Evolutionary conservation across 1,140 invertebrate genomes (phyloP), one percentile per base, ranked within the genome.

Genomic region (Drosophila yakuba): DNA sequence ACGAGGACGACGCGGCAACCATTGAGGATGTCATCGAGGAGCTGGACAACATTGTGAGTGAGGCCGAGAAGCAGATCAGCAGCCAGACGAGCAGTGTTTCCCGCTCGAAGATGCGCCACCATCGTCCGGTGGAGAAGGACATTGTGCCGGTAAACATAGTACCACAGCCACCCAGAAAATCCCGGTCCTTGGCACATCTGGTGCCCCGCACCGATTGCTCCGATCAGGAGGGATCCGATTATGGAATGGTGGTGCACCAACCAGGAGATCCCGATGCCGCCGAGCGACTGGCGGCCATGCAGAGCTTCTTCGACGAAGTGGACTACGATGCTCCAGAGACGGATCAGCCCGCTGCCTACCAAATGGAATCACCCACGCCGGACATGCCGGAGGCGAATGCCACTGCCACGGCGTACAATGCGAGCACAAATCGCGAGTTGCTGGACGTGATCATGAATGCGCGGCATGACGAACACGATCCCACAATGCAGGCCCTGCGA

Each of bases 1-100:
- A 71, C 5, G 77, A 86, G 12, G 96, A 96, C 77, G 96, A 97
- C 93, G 96, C 96, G 0, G 96, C 96, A 0, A 97, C 96, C 14
- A 97, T 97, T 52, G 97, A 97, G 74, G 96, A 97, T 93, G 96
- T 97, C 0, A 97, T 97, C 80, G 96, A 97, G 91, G 96, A 97
- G 88, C 91, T 97, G 32, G 94, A 96, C 74, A 97, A 97, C 75
- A 97, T 97, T 54, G 96, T 97, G 1, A 97, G 96, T 85, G 96
- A 97, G 63, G 96, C 96, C 0, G 96, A 97, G 93, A 94, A 94
- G 1, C 95, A 97, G 81, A 95, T 76, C 10, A 76, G 71, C 17
- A 74, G 62, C 6, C 82, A 88, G 35, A 52, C 62, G 8, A 78
- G 79, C 94, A 92, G 77, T 93, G 59, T 12, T 12, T 32, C 32